Base-by-base conservation (phyloP, 2,888 invertebrate genomes). In the Protophormia terraenovae region DNA sequence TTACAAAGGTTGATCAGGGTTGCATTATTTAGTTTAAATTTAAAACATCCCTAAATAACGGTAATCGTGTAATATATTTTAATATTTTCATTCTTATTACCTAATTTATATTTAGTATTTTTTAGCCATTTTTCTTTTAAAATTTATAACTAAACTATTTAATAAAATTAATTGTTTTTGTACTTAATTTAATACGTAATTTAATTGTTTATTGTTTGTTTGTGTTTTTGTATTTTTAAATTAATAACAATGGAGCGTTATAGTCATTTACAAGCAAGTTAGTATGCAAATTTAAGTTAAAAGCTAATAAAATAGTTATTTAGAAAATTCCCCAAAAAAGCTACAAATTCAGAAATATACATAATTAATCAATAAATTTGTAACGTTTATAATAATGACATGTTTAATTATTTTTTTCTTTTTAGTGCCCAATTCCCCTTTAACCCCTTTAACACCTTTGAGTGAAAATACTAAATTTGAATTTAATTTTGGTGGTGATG, bases 361-460 rank as follows among this genome's bases (percentile, higher is more conserved):
- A n/a, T 41, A n/a, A 0, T 3, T 41, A 35, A 10, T 10, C 8
- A 7, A 35, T 1, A n/a, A 41, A 2, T 3, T 1, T 41, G 6
- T n/a, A 3, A 0, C 0, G 4, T 41, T 41, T 41, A 5, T n/a
- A 41, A 41, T 6, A n/a, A 12, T 38, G 12, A 3, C 1, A 7
- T 14, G 12, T 14, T 38, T 14, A 14, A 14, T 38, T 3, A 12
- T 38, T 38, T 14, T 35, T 47, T 62, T 53, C 6, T 53, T n/a
- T 10, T 50, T 6, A 90, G 90, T 89, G 88, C 88, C 87, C 12
- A 87, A 75, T 16, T 90, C 90, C 0, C 90, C 90, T 3, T 71
- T 89, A 55, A 87, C 88, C 0, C 90, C 90, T 2, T 19, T 90
- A 32, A 90, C 90, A 0, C 90, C 90, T 0, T 86, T 89, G 0